Conservation (phyloP, 2,888 invertebrate genomes). For the Boloria euphrosyne region DNA sequence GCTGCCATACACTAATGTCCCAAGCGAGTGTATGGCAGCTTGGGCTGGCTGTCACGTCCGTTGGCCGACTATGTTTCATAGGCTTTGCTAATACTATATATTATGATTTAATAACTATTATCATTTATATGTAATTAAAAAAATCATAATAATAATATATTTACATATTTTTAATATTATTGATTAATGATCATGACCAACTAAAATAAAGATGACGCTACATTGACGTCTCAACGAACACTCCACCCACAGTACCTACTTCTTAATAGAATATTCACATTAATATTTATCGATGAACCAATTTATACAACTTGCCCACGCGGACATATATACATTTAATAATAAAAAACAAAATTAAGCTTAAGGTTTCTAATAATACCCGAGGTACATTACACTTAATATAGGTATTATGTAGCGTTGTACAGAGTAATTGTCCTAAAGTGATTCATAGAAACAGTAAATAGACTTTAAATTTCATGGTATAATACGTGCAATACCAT, state of each 20-base stretch:
- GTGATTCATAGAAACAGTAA: too few species aligned
- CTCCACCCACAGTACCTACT: constrained; percentile 50
- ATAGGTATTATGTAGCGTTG: neutral
- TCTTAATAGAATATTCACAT: constrained; percentile 51
- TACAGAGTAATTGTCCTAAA: neutral
- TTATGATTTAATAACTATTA: too few species aligned
- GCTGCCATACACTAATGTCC: too few species aligned
- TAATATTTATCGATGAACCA: constrained; percentile 51
- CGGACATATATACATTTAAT: constrained; percentile 36
- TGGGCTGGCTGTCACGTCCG: too few species aligned
- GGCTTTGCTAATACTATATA: too few species aligned
- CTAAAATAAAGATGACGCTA: constrained; percentile 65
- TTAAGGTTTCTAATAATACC: neutral
- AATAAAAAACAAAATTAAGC: constrained; percentile 10
- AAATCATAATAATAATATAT: neutral
- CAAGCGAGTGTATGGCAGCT: too few species aligned
- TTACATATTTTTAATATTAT: constrained; percentile 3
- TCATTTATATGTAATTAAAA: neutral
- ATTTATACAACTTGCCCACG: constrained; percentile 58
- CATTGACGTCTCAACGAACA: constrained; percentile 43
- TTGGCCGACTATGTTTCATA: too few species aligned
- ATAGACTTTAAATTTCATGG: too few species aligned
- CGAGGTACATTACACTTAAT: constrained; percentile 3
- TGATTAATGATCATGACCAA: constrained; percentile 43
- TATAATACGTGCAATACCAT: too few species aligned